A percentile compares a stretch with the other conserved stretches of the same genome.
Evolutionary conservation across 2,888 invertebrate species (phyloP).

Genomic region (Kryphioiulus occultus): DNA sequence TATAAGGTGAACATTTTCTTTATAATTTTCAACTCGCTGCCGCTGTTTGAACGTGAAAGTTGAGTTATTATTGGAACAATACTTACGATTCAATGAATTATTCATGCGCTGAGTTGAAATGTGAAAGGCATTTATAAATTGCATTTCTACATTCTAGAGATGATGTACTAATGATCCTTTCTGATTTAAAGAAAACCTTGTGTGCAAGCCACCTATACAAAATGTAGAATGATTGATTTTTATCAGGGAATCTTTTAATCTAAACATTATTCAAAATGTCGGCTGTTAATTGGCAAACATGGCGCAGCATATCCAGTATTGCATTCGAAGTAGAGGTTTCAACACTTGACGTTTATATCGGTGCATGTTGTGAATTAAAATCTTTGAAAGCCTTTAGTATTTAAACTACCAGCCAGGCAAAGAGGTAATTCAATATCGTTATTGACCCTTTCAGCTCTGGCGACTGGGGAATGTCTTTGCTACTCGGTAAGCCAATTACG

Average conservation of each 20-base stretch:
- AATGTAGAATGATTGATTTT: background rate
- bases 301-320: background rate
- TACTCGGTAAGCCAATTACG: no score
- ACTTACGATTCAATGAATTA: background rate
- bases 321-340: background rate
- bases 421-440: background rate
- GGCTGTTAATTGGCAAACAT: background rate
- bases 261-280: background rate
- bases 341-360: background rate
- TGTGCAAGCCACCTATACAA: background rate
- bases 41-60: background rate
- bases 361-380: background rate
- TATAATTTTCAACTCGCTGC: background rate
- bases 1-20: background rate
- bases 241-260: background rate
- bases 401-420: background rate
- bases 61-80: background rate
- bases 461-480: no score
- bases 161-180: background rate
- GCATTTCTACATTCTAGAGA: background rate
- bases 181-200: background rate
- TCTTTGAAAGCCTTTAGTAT: background rate
- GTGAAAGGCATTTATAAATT: background rate
- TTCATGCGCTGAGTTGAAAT: background rate
- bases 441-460: background rate